Percentiles rank a stretch among this genome's conserved stretches.
Conservation (phyloP, 2,888 invertebrate species). For the Leucoma salicis region DNA sequence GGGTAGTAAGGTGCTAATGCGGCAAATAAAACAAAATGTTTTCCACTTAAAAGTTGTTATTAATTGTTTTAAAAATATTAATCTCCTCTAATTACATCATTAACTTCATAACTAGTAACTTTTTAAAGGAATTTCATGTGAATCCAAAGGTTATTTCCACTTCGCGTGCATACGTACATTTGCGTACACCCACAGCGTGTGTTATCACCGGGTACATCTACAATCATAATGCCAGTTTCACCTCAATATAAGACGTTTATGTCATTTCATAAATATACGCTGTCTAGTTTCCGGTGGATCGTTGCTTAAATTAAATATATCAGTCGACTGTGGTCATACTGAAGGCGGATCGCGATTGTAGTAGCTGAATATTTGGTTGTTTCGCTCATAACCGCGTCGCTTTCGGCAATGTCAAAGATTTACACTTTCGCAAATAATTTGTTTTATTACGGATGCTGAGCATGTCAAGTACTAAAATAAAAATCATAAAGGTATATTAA, state of each 20-base stretch:
- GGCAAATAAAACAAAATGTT: no score
- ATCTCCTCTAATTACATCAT: neutral
- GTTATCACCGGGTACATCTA: constrained; percentile 30
- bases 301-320: constrained; percentile 42
- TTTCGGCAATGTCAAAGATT: no score
- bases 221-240: constrained; percentile 36
- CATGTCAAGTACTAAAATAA: no score
- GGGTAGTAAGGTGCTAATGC: no score
- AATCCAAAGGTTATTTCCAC: constrained; percentile 4
- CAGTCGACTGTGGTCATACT: constrained; percentile 6
- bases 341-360: constrained; percentile 1
- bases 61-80: no score
- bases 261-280: constrained; percentile 57
- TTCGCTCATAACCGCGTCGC: no score
- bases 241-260: constrained; percentile 51
- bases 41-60: no score
- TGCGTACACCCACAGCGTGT: constrained; percentile 16
- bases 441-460: no score
- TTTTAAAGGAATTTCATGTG: constrained; percentile 6
- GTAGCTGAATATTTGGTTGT: no score
- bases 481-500: no score
- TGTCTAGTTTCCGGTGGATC: constrained; percentile 59
- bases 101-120: neutral
- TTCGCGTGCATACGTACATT: constrained; percentile 24
- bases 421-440: no score